Evolutionary conservation across 2,888 invertebrate genomes (phyloP).

Genomic region (Pseudeuparius sepicola): DNA sequence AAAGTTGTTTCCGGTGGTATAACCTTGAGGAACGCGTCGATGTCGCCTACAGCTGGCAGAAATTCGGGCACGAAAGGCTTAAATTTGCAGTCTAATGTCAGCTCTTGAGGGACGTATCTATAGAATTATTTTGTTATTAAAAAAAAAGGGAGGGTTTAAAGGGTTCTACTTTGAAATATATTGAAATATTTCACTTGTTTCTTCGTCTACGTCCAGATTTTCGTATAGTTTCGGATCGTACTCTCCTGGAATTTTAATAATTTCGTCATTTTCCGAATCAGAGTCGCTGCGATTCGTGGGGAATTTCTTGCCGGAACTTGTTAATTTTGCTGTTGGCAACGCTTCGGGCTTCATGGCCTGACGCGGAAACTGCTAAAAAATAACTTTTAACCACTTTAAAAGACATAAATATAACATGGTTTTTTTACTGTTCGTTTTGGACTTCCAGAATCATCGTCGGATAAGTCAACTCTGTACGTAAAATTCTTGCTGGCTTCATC

Average conservation of each 20-base stretch:
- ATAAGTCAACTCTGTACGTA: no score
- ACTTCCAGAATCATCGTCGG: no score
- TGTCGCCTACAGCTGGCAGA: slow-evolving; percentile 96
- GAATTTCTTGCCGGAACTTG: slow-evolving; percentile 17
- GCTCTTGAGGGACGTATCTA: slow-evolving; percentile 87
- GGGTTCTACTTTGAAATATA: slow-evolving; percentile 70
- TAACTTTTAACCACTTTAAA: no score
- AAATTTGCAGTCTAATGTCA: slow-evolving; percentile 81
- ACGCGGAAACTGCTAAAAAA: slow-evolving; percentile 1
- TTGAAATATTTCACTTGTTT: slow-evolving; percentile 86
- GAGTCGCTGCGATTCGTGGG: slow-evolving; percentile 23
- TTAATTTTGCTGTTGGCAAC: slow-evolving; percentile 16
- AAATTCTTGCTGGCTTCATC: no score
- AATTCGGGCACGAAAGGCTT: slow-evolving; percentile 94
- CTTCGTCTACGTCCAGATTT: slow-evolving; percentile 67
- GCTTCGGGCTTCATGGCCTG: slow-evolving; percentile 14
- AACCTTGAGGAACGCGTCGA: slow-evolving; percentile 96
- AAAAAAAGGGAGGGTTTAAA: slow-evolving; percentile 3
- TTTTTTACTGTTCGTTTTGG: no score
- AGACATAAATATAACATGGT: no score
- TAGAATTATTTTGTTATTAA: no score
- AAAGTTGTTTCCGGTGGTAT: slow-evolving; percentile 61
- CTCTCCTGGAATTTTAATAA: slow-evolving; percentile 38
- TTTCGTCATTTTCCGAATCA: slow-evolving; percentile 33
- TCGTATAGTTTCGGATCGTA: slow-evolving; percentile 82